These are phyloP conservation scores for Drosophila hamatofila DNA, from an alignment of 2,888 invertebrate genomes.

Conservation along the genomic window DNA sequence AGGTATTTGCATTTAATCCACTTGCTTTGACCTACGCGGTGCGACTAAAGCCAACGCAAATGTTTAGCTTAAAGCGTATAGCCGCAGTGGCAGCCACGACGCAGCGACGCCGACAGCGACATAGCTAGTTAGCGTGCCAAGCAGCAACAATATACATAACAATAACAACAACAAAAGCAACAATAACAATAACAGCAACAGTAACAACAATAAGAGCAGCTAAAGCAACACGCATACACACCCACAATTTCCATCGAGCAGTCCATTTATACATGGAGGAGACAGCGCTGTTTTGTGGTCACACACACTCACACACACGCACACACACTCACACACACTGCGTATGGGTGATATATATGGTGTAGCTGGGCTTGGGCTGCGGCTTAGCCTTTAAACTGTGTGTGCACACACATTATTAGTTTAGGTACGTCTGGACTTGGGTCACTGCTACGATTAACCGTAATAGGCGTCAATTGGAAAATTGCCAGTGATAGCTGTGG, in stretches of 20 bases:
- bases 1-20: slow-evolving; percentile 70
- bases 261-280: slow-evolving; percentile 18
- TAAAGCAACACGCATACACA: slow-evolving; percentile 18
- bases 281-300: slow-evolving; percentile 60
- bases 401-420: slow-evolving; percentile 71
- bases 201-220: slow-evolving; percentile 7
- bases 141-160: slow-evolving; percentile 29
- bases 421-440: slow-evolving; percentile 80
- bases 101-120: slow-evolving; percentile 33
- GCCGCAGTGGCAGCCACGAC: slow-evolving; percentile 34
- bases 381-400: slow-evolving; percentile 77
- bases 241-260: slow-evolving; percentile 10
- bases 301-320: slow-evolving; percentile 1
- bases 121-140: slow-evolving; percentile 56
- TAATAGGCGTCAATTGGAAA: slow-evolving; percentile 81
- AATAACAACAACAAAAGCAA: slow-evolving; percentile 9
- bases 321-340: slow-evolving; percentile 1
- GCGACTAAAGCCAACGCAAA: slow-evolving; percentile 70
- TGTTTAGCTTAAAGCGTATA: slow-evolving; percentile 63
- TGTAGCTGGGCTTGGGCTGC: slow-evolving; percentile 43
- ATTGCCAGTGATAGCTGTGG: slow-evolving; percentile 68
- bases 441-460: slow-evolving; percentile 79
- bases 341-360: slow-evolving; percentile 20
- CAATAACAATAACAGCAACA: slow-evolving; percentile 2
- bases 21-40: slow-evolving; percentile 77